These are phyloP conservation scores for Notodonta dromedarius DNA, from an alignment of 2,888 invertebrate species.

Conservation along the genomic window DNA sequence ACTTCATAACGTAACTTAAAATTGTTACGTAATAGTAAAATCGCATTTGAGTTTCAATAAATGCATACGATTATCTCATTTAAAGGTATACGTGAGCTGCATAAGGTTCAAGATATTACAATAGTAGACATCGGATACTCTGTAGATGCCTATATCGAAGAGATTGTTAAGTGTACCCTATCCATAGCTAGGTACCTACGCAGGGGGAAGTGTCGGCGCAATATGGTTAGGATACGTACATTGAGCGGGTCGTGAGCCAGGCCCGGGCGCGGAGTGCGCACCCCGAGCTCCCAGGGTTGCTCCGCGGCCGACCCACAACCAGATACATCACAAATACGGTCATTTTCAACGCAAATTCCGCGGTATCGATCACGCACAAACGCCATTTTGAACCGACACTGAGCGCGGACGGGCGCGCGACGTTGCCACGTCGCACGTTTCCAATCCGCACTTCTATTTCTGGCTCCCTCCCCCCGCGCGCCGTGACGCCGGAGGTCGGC, in stretches of 20 bases:
- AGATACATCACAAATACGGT: constrained; percentile 77
- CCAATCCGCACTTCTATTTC: constrained; percentile 80
- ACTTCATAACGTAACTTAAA: constrained; percentile 19
- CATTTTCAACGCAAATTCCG: constrained; percentile 79
- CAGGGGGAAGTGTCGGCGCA: constrained; percentile 75
- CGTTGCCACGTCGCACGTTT: constrained; percentile 81
- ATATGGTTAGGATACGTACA: constrained; percentile 82
- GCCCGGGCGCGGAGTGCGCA: constrained; percentile 65
- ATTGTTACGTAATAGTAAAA: constrained; percentile 49
- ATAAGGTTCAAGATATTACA: constrained; percentile 43
- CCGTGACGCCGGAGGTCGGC: constrained; percentile 66
- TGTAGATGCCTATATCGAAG: constrained; percentile 58
- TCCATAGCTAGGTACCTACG: constrained; percentile 67
- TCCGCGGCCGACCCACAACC: constrained; percentile 78
- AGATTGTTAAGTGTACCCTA: constrained; percentile 51
- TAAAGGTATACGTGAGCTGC: constrained; percentile 40
- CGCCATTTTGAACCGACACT: constrained; percentile 84
- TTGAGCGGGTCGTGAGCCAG: constrained; percentile 74
- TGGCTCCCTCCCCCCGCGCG: constrained; percentile 57
- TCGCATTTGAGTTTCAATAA: constrained; percentile 44
- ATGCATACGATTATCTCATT: constrained; percentile 36
- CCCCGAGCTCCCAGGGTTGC: constrained; percentile 73
- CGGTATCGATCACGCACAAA: constrained; percentile 83
- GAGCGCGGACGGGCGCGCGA: constrained; percentile 69
- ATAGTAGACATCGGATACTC: constrained; percentile 60